Conservation (phyloP, 2,888 invertebrate species). For the Spisula solida region DNA sequence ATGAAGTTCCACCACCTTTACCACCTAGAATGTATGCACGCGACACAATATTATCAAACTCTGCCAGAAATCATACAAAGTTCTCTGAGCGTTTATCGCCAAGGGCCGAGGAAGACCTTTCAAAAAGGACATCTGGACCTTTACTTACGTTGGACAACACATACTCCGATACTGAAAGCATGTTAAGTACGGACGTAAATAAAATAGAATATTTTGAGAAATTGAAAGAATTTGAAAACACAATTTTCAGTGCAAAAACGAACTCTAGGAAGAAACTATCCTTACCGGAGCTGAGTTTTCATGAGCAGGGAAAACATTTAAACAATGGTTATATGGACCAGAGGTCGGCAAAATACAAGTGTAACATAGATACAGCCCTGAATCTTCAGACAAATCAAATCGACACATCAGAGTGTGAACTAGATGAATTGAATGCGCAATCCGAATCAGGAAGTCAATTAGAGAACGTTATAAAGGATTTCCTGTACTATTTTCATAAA, state of each 20-base stretch:
- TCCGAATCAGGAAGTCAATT: not conserved
- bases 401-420: not conserved
- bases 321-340: not conserved
- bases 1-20: not conserved
- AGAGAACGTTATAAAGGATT: slow-evolving; percentile 51
- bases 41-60: not conserved
- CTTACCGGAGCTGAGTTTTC: not conserved
- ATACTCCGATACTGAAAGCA: slow-evolving; percentile 38
- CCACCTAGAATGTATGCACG: not conserved
- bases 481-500: slow-evolving; percentile 42
- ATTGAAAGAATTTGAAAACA: slow-evolving; percentile 52
- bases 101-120: not conserved
- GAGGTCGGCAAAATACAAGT: not conserved
- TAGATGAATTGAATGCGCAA: not conserved
- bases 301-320: too few relatives aligned
- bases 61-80: not conserved
- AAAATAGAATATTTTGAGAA: slow-evolving; percentile 40
- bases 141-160: not conserved
- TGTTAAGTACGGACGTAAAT: slow-evolving; percentile 39
- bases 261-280: not conserved
- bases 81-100: not conserved
- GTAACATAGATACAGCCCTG: not conserved
- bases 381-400: not conserved
- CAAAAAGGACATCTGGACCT: not conserved
- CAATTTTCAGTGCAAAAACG: not conserved